Evolutionary conservation across 2,888 invertebrate species (phyloP).

Genomic region (Diloba caeruleocephala): DNA sequence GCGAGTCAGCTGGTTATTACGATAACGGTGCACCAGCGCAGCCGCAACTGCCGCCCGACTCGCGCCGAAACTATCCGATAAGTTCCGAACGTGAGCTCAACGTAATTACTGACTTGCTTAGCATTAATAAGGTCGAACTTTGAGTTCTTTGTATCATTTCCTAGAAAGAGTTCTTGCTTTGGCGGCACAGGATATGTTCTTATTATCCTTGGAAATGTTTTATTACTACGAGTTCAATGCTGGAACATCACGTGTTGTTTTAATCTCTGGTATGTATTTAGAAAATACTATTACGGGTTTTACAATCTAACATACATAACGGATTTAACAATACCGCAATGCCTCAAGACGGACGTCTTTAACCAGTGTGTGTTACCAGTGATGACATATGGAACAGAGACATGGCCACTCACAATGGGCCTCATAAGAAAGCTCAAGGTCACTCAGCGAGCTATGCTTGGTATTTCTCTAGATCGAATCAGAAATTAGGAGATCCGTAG

Average conservation of each 20-base stretch:
- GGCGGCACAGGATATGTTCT: neutral
- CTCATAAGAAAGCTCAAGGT: no score
- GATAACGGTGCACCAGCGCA: slow-evolving; percentile 67
- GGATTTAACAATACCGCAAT: no score
- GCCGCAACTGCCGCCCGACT: slow-evolving; percentile 27
- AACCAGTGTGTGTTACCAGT: no score
- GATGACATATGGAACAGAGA: no score
- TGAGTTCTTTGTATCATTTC: slow-evolving; percentile 33
- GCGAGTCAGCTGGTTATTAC: slow-evolving; percentile 69
- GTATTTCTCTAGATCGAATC: no score
- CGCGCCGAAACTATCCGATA: slow-evolving; percentile 52
- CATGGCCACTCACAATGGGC: no score
- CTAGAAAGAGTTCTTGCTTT: slow-evolving; percentile 30
- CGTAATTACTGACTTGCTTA: slow-evolving; percentile 34
- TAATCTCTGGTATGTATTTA: neutral
- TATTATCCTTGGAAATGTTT: slow-evolving; percentile 34
- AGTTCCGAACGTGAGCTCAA: slow-evolving; percentile 46
- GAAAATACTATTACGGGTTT: neutral
- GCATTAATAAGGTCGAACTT: slow-evolving; percentile 30
- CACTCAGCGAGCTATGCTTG: no score
- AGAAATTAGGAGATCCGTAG: no score
- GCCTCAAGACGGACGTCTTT: no score
- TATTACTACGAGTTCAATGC: slow-evolving; percentile 15
- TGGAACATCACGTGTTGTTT: neutral
- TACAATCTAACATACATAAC: no score